These are phyloP conservation scores for Drosophila leontia DNA, from an alignment of 1,140 invertebrate species.

Conservation along the genomic window DNA sequence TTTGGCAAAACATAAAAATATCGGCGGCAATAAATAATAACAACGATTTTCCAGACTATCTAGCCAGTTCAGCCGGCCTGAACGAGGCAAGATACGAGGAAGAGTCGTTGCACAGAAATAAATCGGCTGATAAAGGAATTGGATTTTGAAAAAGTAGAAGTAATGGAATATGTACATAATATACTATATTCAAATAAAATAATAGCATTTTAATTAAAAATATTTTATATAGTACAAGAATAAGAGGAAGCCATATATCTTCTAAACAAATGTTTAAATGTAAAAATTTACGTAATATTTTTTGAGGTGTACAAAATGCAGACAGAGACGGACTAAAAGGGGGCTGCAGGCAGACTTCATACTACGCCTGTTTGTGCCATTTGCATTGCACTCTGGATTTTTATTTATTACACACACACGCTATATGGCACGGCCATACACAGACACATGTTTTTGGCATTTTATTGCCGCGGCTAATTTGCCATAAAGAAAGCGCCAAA, in stretches of 20 bases:
- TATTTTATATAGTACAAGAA: background rate
- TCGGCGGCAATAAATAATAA: conserved; percentile 83
- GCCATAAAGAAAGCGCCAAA: conserved; percentile 74
- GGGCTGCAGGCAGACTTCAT: conserved; percentile 15
- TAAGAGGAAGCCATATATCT: no score
- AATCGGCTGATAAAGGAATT: background rate
- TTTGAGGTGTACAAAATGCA: conserved; percentile 10
- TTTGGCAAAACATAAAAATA: conserved; percentile 83
- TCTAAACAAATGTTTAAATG: background rate
- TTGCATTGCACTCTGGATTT: conserved; percentile 67
- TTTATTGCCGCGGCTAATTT: conserved; percentile 78
- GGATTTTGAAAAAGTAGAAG: background rate
- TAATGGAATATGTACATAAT: background rate
- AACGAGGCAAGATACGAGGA: conserved; percentile 37
- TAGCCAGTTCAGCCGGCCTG: conserved; percentile 40
- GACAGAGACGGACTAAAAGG: background rate
- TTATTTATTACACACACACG: conserved; percentile 70
- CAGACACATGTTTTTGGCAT: conserved; percentile 57
- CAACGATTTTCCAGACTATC: conserved; percentile 83
- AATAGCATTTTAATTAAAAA: no score
- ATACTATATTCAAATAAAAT: no score
- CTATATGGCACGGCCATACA: conserved; percentile 27
- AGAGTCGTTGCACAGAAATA: conserved; percentile 34
- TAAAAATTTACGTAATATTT: background rate
- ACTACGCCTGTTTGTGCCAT: conserved; percentile 69